Conservation (phyloP, 1,140 invertebrate species). For the Heterodera schachtii region DNA sequence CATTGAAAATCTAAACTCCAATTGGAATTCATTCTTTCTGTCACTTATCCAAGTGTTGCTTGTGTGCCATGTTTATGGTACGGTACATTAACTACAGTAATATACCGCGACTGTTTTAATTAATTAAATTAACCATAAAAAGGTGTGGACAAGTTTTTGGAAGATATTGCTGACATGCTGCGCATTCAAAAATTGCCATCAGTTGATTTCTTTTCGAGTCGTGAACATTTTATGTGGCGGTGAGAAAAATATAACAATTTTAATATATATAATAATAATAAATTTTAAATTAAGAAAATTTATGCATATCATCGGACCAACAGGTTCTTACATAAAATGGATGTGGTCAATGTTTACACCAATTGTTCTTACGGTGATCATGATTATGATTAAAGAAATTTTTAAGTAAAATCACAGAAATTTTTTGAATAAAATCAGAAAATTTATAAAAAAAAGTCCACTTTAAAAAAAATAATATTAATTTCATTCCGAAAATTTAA, state of each 20-base stretch:
- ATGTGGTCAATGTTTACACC: conserved; percentile 58
- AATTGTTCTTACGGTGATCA: conserved; percentile 47
- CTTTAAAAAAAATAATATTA: no score
- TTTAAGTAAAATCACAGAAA: conserved; percentile 18
- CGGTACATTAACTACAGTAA: neutral
- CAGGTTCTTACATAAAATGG: conserved; percentile 59
- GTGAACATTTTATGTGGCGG: conserved; percentile 12
- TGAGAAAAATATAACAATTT: neutral
- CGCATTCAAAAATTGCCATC: conserved; percentile 21
- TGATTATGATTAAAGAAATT: conserved; percentile 30
- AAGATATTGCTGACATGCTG: conserved; percentile 59
- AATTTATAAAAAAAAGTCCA: no score
- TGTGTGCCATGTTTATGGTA: conserved; percentile 59
- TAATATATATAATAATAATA: neutral
- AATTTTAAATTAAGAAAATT: conserved; percentile 24
- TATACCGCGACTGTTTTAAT: conserved; percentile 8
- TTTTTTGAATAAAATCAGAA: no score
- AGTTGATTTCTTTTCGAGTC: conserved; percentile 4
- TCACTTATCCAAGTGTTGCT: conserved; percentile 50
- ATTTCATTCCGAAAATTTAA: no score
- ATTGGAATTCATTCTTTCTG: conserved; percentile 63
- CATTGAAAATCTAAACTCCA: conserved; percentile 63
- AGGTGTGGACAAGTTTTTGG: conserved; percentile 58
- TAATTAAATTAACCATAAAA: neutral
- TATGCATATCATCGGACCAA: conserved; percentile 53